These are phyloP conservation scores for Nothoprocta pentlandii DNA, from an alignment of 2,113 vertebrate species.

Conservation along the genomic window DNA sequence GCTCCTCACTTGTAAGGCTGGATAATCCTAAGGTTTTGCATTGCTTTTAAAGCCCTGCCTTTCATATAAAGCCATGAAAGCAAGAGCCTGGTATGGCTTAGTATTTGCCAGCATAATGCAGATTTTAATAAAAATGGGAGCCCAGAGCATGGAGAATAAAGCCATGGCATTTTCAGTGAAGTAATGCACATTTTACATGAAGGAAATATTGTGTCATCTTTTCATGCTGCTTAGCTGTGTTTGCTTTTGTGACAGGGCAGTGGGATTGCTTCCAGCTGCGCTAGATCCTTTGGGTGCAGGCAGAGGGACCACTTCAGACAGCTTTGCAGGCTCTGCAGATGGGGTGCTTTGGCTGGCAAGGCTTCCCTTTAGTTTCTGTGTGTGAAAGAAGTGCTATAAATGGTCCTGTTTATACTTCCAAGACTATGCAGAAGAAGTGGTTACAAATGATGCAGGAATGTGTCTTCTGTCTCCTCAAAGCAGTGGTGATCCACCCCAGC, in stretches of 20 bases:
- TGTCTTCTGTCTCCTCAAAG: not conserved
- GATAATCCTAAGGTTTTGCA: not conserved
- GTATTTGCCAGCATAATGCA: not conserved
- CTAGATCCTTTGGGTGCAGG: no score
- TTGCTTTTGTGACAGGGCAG: not conserved
- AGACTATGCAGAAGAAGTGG: not conserved
- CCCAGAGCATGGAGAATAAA: not conserved
- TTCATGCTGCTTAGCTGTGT: not conserved
- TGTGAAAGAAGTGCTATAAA: not conserved
- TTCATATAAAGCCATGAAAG: not conserved
- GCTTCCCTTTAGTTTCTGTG: not conserved
- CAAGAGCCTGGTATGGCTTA: not conserved
- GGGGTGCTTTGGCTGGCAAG: accelerated
- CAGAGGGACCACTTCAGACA: not conserved
- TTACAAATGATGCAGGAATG: not conserved
- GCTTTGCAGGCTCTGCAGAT: accelerated
- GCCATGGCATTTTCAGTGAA: not conserved
- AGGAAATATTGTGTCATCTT: not conserved
- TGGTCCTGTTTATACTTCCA: not conserved
- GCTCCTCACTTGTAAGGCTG: accelerated
- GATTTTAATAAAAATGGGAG: not conserved
- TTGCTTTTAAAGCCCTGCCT: not conserved
- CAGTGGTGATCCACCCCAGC: not conserved
- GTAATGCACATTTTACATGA: accelerated
- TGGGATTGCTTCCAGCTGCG: not conserved